Conservation (phyloP, 2,113 vertebrate species). For the Dasyurus viverrinus region DNA sequence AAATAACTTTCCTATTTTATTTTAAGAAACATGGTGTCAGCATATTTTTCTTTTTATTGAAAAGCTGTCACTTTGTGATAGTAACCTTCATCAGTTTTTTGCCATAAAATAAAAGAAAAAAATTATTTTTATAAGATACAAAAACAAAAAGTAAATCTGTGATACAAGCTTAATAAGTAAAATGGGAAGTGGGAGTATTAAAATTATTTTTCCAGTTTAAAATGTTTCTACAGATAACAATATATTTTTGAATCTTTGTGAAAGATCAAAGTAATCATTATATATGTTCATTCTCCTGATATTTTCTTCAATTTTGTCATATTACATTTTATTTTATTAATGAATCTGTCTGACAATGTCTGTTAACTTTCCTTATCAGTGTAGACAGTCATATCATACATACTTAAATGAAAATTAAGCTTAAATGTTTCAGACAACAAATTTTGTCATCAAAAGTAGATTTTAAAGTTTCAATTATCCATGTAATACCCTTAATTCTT, state of each 20-base stretch:
- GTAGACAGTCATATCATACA: background rate
- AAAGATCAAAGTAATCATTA: conserved; percentile 11
- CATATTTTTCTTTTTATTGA: conserved; percentile 45
- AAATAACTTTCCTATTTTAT: too few relatives aligned
- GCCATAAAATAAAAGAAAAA: conserved; percentile 38
- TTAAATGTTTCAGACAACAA: background rate
- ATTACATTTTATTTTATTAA: background rate
- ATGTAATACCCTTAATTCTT: too few relatives aligned
- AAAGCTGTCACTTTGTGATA: conserved; percentile 28
- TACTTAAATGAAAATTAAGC: background rate
- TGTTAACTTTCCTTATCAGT: too few relatives aligned
- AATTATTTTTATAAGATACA: background rate
- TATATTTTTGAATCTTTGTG: conserved; percentile 20
- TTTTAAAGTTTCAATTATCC: background rate
- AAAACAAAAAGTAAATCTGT: background rate
- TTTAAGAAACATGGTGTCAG: background rate
- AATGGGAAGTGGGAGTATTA: background rate
- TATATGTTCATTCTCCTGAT: background rate
- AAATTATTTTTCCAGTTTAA: background rate
- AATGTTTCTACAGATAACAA: background rate
- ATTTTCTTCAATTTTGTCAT: background rate
- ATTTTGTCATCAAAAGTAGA: background rate
- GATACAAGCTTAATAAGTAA: background rate
- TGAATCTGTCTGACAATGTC: too few relatives aligned
- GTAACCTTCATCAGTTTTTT: conserved; percentile 55